A percentile compares a stretch with the other conserved stretches of the same genome.
phyloP scores from a whole-genome alignment of 2,113 vertebrate genomes.

The Caracal caracal region DNA sequence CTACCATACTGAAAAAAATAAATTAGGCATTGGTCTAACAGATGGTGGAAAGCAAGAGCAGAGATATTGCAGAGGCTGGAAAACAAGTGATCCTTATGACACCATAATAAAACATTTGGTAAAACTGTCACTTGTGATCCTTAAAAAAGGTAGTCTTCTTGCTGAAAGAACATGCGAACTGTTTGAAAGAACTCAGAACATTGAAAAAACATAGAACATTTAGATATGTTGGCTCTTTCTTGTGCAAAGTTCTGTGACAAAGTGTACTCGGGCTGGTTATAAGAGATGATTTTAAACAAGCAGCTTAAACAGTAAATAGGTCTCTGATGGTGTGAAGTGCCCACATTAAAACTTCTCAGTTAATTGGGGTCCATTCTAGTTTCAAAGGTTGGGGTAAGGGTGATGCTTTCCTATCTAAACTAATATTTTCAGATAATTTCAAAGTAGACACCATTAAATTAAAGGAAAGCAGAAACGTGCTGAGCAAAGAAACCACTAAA shows the following conservation, averaged over 20 bases:
- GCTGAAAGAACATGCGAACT: background rate
- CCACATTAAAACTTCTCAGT: background rate
- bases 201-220: background rate
- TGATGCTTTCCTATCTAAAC: background rate
- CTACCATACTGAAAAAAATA: background rate
- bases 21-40: background rate
- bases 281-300: background rate
- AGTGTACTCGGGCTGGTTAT: background rate
- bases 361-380: background rate
- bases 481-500: background rate
- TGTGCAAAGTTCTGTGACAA: background rate
- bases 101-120: background rate
- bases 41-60: background rate
- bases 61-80: background rate
- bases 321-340: background rate
- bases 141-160: background rate
- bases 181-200: background rate
- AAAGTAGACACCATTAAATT: background rate
- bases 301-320: background rate
- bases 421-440: slow-evolving; percentile 30
- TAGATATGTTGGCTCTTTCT: background rate
- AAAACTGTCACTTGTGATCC: background rate
- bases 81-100: background rate
- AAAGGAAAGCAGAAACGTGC: background rate
- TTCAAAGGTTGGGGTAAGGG: background rate